Percentiles rank a stretch among this genome's conserved stretches.
phyloP scores from a whole-genome alignment of 2,888 invertebrate genomes.

The Diabrotica balteata region DNA sequence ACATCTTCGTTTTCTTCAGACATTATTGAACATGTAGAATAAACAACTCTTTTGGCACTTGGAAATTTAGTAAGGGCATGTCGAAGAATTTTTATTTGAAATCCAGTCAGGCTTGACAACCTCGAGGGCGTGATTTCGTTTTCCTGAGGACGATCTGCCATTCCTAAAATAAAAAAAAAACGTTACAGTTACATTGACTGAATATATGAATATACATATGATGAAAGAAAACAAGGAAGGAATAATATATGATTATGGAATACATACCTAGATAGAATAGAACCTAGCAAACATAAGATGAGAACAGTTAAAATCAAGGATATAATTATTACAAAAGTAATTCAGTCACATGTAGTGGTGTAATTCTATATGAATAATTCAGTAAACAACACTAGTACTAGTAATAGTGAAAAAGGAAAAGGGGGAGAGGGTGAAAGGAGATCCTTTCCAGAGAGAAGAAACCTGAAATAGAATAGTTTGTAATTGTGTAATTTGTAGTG shows the following conservation, averaged over 20 bases:
- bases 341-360: no score
- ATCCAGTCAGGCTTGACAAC: constrained; percentile 72
- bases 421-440: no score
- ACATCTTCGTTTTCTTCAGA: constrained; percentile 94
- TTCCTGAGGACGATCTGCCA: constrained; percentile 64
- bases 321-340: no score
- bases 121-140: constrained; percentile 57
- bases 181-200: not conserved
- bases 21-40: constrained; percentile 94
- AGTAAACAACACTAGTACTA: not conserved
- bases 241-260: not conserved
- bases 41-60: constrained; percentile 83
- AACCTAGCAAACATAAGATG: no score
- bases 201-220: no score
- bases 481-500: no score
- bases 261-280: no score
- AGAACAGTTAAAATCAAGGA: no score
- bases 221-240: no score
- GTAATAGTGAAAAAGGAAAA: not conserved
- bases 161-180: constrained; percentile 61
- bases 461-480: no score
- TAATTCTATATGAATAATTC: no score
- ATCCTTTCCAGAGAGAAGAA: no score
- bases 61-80: constrained; percentile 88
- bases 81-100: constrained; percentile 83